Percentiles rank a stretch among this genome's conserved stretches.
Conservation (phyloP, 2,888 invertebrate genomes). For the Ormia ochracea region DNA sequence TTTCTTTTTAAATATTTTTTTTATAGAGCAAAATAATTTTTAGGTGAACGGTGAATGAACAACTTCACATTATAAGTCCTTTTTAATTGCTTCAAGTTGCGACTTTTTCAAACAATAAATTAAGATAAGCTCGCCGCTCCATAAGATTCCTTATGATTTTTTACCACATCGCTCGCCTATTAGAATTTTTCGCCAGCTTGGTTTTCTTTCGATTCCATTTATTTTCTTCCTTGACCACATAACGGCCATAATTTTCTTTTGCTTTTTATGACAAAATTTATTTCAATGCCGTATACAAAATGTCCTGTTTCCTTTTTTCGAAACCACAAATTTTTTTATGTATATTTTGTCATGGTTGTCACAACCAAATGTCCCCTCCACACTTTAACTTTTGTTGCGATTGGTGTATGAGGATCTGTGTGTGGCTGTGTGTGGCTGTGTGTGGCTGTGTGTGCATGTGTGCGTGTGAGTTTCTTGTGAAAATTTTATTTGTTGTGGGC, state of each 20-base stretch:
- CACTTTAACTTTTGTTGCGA: conserved; percentile 20
- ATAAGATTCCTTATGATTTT: conserved; percentile 32
- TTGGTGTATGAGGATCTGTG: neutral
- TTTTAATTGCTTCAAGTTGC: conserved; percentile 19
- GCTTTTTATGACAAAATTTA: conserved; percentile 31
- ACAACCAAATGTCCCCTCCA: conserved; percentile 27
- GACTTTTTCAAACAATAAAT: conserved; percentile 28
- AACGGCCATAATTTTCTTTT: conserved; percentile 54
- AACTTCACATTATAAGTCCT: neutral
- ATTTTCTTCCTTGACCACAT: conserved; percentile 30
- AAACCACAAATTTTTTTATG: conserved; percentile 31
- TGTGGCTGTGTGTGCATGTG: neutral
- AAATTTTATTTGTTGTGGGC: neutral
- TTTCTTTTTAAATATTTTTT: neutral
- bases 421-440: neutral
- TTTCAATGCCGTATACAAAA: conserved; percentile 15
- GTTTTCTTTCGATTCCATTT: conserved; percentile 24
- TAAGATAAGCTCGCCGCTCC: neutral
- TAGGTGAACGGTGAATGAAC: too few relatives aligned
- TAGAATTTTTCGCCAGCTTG: conserved; percentile 21
- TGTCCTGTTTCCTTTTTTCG: conserved; percentile 20
- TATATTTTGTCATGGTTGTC: conserved; percentile 25
- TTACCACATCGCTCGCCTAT: conserved; percentile 40
- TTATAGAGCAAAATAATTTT: too few relatives aligned
- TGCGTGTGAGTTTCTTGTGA: neutral